These are phyloP conservation scores for Muscicapa adusta DNA, from an alignment of 2,113 vertebrate species.

Conservation along the genomic window DNA sequence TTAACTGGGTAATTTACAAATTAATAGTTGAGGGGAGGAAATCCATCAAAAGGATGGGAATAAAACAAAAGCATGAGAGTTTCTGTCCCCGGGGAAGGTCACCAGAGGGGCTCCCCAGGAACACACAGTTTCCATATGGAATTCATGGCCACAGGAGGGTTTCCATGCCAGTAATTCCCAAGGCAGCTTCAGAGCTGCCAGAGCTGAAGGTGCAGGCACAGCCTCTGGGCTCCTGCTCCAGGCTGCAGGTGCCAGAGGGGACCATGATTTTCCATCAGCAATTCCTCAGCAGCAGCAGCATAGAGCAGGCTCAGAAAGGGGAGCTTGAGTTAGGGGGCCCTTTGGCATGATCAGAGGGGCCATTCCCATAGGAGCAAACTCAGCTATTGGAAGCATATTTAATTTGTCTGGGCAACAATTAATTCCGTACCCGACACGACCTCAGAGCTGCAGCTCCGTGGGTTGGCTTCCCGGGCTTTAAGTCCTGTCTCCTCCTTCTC, in stretches of 20 bases:
- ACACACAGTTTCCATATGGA: not conserved
- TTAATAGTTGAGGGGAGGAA: not conserved
- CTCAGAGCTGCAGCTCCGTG: not conserved
- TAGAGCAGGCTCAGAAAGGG: not conserved
- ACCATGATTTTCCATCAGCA: not conserved
- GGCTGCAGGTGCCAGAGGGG: not conserved
- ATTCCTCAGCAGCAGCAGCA: not conserved
- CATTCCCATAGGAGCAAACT: not conserved
- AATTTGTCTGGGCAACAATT: too few species aligned
- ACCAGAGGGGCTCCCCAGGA: not conserved
- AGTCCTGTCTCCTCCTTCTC: not conserved
- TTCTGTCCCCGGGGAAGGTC: not conserved
- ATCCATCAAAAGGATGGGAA: not conserved
- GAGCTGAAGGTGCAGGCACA: not conserved
- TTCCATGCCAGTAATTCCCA: not conserved
- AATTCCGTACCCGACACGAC: not conserved
- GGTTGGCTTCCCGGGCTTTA: not conserved
- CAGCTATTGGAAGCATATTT: not conserved
- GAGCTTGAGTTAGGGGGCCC: too few species aligned
- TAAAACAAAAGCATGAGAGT: not conserved
- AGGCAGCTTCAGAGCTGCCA: not conserved
- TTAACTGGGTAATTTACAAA: not conserved
- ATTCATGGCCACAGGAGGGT: not conserved
- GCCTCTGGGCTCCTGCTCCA: not conserved
- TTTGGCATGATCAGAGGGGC: not conserved